phyloP scores from a whole-genome alignment of 1,140 invertebrate genomes.

The Portunus trituberculatus region DNA sequence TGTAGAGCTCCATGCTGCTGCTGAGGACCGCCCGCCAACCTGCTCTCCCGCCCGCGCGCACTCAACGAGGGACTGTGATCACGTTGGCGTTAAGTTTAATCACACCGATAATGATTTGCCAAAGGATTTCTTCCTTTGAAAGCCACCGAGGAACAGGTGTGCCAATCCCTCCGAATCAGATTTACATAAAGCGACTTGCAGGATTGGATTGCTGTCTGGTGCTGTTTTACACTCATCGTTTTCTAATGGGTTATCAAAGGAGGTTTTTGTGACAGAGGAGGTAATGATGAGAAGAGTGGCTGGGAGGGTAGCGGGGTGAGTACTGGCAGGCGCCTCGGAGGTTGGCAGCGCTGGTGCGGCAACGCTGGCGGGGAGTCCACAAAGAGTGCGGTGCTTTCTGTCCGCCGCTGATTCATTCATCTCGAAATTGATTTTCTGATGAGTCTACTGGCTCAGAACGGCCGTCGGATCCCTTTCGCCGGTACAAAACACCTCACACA shows the following conservation, averaged over 20 bases:
- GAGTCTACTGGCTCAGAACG: background rate
- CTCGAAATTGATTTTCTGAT: background rate
- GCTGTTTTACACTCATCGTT: no score
- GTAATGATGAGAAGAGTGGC: background rate
- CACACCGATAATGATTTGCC: slow-evolving; percentile 21
- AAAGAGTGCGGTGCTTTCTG: background rate
- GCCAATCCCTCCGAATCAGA: no score
- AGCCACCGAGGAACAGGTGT: no score
- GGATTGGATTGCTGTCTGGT: no score
- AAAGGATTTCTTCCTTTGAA: slow-evolving; percentile 22
- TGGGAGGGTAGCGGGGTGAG: no score
- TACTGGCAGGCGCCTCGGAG: no score
- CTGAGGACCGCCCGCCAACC: no score
- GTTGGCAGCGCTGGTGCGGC: no score
- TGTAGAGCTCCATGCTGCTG: background rate
- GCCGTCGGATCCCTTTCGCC: background rate
- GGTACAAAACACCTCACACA: background rate
- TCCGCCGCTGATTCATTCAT: background rate
- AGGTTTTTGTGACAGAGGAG: background rate
- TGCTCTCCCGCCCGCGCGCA: background rate
- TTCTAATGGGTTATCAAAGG: background rate
- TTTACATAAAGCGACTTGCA: no score
- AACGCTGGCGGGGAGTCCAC: background rate
- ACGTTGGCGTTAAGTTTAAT: background rate
- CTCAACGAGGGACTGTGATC: background rate